These are phyloP conservation scores for Pica pica DNA, from an alignment of 2,113 vertebrate genomes.

Conservation along the genomic window DNA sequence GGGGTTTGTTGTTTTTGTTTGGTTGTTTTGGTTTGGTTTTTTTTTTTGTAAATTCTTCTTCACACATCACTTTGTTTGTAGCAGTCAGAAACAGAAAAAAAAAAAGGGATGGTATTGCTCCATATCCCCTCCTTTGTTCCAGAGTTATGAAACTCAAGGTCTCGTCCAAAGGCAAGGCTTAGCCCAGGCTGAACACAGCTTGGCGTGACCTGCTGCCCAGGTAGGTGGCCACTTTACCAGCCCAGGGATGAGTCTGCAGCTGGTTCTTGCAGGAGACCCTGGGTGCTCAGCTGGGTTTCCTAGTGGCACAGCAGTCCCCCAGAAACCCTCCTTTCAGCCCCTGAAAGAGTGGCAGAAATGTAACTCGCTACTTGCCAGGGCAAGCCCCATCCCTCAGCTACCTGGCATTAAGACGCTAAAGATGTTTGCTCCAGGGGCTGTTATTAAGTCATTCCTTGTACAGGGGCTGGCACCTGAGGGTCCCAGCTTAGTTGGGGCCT, in stretches of 20 bases:
- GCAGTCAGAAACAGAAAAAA: not conserved
- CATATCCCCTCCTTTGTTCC: not conserved
- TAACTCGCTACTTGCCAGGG: not conserved
- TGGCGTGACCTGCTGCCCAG: not conserved
- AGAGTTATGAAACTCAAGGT: not conserved
- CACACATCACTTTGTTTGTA: not conserved
- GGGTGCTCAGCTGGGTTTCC: not conserved
- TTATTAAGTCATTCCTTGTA: not conserved
- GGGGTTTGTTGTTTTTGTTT: not conserved
- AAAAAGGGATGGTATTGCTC: not conserved
- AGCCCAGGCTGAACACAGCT: fast-evolving
- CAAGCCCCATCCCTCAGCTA: not conserved
- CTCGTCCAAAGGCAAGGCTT: not conserved
- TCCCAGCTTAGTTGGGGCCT: not conserved
- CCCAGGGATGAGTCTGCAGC: not conserved
- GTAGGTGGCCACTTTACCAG: fast-evolving
- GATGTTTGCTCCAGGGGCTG: not conserved
- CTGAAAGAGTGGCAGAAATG: not conserved
- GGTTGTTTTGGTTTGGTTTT: too few species aligned
- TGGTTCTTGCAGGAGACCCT: not conserved
- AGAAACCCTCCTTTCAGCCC: not conserved
- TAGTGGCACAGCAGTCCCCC: not conserved
- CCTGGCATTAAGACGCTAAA: not conserved
- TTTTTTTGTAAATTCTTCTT: not conserved
- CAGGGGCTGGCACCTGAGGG: not conserved